Percentiles rank a stretch among this genome's conserved stretches.
Evolutionary conservation across 2,888 invertebrate species (phyloP).

Genomic region (Nymphalis urticae): DNA sequence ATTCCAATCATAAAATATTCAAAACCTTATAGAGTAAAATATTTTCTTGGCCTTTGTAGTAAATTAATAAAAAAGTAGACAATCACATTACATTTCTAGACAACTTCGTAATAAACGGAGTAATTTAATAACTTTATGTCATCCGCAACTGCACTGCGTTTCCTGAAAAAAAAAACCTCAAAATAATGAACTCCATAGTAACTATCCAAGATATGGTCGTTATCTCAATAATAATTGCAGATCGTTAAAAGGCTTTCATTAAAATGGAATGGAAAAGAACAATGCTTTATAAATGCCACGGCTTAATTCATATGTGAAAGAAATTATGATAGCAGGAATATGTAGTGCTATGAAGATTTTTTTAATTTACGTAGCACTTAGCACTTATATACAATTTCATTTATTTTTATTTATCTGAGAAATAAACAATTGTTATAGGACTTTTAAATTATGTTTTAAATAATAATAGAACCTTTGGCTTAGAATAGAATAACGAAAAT

Average conservation of each 20-base stretch:
- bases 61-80: not conserved
- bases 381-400: too few species aligned
- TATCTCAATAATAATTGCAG: conserved; percentile 30
- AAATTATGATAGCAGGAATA: conserved; percentile 9
- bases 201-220: conserved; percentile 23
- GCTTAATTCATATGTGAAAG: conserved; percentile 17
- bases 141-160: conserved; percentile 1
- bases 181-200: conserved; percentile 23
- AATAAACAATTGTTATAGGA: too few species aligned
- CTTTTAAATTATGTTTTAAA: too few species aligned
- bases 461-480: too few species aligned
- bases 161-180: conserved; percentile 11
- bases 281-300: conserved; percentile 25
- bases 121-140: conserved; percentile 2
- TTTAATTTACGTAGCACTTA: not conserved
- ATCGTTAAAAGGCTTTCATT: conserved; percentile 36
- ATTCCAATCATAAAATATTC: too few species aligned
- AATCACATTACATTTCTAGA: not conserved
- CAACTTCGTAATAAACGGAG: not conserved
- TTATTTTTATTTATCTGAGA: too few species aligned
- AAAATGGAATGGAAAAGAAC: conserved; percentile 29
- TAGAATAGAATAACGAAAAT: too few species aligned
- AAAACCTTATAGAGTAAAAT: too few species aligned
- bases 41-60: too few species aligned
- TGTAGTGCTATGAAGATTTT: not conserved